Evolutionary conservation across 2,797 vertebrate species (phyloP), one percentile per base, ranked within the genome.

Genomic region (Sphaeramia orbicularis): DNA sequence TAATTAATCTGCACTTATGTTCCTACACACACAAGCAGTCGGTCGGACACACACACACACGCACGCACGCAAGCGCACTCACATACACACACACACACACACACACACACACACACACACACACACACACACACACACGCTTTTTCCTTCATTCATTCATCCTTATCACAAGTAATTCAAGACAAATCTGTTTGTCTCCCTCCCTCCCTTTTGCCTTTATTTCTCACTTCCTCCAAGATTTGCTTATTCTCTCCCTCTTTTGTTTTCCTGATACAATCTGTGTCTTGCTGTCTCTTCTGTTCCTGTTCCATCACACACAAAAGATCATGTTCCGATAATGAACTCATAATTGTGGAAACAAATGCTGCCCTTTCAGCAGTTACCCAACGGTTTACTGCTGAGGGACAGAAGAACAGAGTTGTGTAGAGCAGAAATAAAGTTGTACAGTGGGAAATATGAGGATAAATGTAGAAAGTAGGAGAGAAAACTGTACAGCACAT

Each of bases 1-100:
- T 63, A 89, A 91, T 94, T 91, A 88, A 93, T 94, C 89, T 83
- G 85, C 80, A 69, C 69, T 87, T 81, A 80, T 74, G 76, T 76
- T 69, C 64, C 69, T 42, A 75, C 3, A 30, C 21, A 4, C 37
- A 30, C 54, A 47, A 30, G n/a, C 51, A 38, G n/a, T n/a, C n/a
- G n/a, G n/a, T n/a, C 48, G 30, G 41, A 41, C 38, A 35, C 42
- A 21, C 51, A 70, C 58, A 54, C 42, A 40, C 4, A 15, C 56
- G 51, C 37, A 36, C 44, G 62, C 72, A 64, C 27, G 51, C 21
- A 52, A 12, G 6, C 60, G n/a, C 19, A 59, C 36, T 54, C 15
- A 64, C 36, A 51, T 51, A 18, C 72, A 64, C 27, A 51, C 21
- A 52, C 12, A 6, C 60, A n/a, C 19, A 59, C 36, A 54, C 15